Conservation (phyloP, 1,140 invertebrate species). For the Drosophila guanche region DNA sequence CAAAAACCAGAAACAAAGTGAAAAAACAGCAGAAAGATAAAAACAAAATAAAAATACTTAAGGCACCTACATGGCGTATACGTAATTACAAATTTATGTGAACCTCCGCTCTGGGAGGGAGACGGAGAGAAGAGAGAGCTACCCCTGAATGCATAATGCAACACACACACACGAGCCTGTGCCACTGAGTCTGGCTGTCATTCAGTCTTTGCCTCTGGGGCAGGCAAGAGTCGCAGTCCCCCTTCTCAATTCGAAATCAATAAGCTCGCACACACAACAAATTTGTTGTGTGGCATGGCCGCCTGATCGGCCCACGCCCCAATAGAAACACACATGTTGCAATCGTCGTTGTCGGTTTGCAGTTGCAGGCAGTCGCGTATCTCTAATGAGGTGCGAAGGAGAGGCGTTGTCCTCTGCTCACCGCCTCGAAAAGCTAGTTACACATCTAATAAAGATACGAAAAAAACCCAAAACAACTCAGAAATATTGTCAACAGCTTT, state of each 20-base stretch:
- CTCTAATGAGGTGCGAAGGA: constrained; percentile 72
- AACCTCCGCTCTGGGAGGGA: constrained; percentile 36
- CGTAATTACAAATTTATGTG: constrained; percentile 80
- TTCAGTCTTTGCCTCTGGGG: constrained; percentile 10
- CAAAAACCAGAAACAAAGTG: constrained; percentile 5
- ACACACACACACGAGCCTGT: constrained; percentile 17
- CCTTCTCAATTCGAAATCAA: constrained; percentile 56
- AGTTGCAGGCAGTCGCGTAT: too few relatives aligned
- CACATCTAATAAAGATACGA: too few relatives aligned
- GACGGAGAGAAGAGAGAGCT: background rate
- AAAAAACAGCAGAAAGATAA: too few relatives aligned
- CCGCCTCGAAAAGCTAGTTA: background rate
- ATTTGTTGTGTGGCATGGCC: constrained; percentile 51
- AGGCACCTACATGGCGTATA: constrained; percentile 74
- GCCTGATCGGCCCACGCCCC: constrained; percentile 40
- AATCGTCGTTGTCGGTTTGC: constrained; percentile 11
- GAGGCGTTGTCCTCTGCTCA: constrained; percentile 48
- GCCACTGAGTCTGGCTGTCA: constrained; percentile 3
- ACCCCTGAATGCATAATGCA: constrained; percentile 55
- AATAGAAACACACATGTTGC: constrained; percentile 26
- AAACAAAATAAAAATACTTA: constrained; percentile 6
- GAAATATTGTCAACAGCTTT: constrained; percentile 73
- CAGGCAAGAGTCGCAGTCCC: constrained; percentile 8
- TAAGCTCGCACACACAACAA: constrained; percentile 72
- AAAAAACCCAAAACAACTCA: constrained; percentile 24